phyloP scores from a whole-genome alignment of 2,888 invertebrate species.

The Acanthopleura granulata region DNA sequence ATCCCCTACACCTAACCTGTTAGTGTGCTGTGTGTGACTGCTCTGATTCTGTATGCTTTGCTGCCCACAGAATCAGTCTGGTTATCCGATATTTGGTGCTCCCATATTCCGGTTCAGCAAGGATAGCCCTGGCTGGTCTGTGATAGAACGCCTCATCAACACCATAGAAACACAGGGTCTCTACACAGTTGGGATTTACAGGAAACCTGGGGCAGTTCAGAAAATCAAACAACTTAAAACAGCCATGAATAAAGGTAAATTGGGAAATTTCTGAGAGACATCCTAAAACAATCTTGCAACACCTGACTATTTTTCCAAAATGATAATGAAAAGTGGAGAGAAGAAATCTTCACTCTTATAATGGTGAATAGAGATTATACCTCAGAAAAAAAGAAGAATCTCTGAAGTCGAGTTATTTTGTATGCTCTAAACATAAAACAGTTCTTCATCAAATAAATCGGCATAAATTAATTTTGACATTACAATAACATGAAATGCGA shows the following conservation, averaged over 20 bases:
- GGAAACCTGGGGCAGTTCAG: slow-evolving; percentile 81
- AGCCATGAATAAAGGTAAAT: slow-evolving; percentile 64
- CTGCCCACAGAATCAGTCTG: background rate
- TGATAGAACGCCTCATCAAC: slow-evolving; percentile 88
- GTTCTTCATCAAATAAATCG: too few relatives aligned
- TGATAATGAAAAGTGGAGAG: too few relatives aligned
- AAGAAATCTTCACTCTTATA: too few relatives aligned
- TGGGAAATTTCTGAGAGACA: background rate
- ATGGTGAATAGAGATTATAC: too few relatives aligned
- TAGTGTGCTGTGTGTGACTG: slow-evolving; percentile 38
- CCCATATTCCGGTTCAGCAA: slow-evolving; percentile 79
- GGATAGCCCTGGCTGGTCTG: slow-evolving; percentile 69
- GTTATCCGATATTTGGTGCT: slow-evolving; percentile 80
- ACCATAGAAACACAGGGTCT: slow-evolving; percentile 92
- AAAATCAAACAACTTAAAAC: slow-evolving; percentile 69
- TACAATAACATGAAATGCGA: too few relatives aligned
- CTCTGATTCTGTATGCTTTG: slow-evolving; percentile 30
- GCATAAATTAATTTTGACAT: too few relatives aligned
- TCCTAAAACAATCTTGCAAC: too few relatives aligned
- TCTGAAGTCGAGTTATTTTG: too few relatives aligned
- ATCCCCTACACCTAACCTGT: too few relatives aligned
- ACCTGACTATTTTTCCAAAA: too few relatives aligned
- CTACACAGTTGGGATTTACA: slow-evolving; percentile 92
- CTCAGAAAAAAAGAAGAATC: too few relatives aligned
- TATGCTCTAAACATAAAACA: too few relatives aligned